Conservation (phyloP, 2,888 invertebrate species). For the Balanococcus diminutus region DNA sequence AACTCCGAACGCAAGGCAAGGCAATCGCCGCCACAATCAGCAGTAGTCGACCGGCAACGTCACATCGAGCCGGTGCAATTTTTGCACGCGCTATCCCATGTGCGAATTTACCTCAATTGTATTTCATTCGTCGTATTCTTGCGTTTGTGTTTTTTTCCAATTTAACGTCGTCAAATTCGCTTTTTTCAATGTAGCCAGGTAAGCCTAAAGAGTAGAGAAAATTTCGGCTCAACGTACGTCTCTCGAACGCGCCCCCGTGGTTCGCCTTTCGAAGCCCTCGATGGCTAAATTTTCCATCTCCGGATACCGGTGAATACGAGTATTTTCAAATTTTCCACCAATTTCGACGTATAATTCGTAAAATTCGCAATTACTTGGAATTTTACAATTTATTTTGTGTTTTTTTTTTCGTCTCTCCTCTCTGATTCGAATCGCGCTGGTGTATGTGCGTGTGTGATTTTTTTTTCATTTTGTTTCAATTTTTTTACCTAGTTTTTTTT, state of each 20-base stretch:
- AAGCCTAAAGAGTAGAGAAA: neutral
- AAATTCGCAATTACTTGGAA: neutral
- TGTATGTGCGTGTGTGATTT: slow-evolving; percentile 27
- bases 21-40: slow-evolving; percentile 12
- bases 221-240: neutral
- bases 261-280: neutral
- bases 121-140: slow-evolving; percentile 30
- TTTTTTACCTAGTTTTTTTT: neutral
- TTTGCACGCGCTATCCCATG: slow-evolving; percentile 51
- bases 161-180: slow-evolving; percentile 31
- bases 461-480: neutral
- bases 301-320: neutral
- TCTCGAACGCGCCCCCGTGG: neutral
- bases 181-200: slow-evolving; percentile 49
- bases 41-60: slow-evolving; percentile 55
- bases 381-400: neutral
- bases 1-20: neutral
- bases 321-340: neutral
- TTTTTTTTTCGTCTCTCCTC: neutral
- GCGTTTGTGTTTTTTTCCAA: slow-evolving; percentile 32
- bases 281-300: neutral
- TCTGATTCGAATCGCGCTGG: slow-evolving; percentile 9
- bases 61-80: slow-evolving; percentile 55
- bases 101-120: slow-evolving; percentile 44
- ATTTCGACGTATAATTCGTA: neutral